Evolutionary conservation across 2,113 vertebrate species (phyloP).

Genomic region (Albula goreensis): DNA sequence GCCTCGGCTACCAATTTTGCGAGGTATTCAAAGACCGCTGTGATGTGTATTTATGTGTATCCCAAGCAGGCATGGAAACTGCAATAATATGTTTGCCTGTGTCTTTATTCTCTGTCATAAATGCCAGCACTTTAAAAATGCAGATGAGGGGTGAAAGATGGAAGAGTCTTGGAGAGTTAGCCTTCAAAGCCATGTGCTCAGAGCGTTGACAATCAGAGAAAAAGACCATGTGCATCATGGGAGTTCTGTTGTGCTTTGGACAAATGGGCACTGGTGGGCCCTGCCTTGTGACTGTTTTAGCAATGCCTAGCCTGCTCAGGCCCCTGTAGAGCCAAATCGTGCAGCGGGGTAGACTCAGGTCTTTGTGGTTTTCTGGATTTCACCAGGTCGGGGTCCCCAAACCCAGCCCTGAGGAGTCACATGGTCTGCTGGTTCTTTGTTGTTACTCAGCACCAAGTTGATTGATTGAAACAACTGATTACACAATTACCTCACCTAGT

Average conservation of each 20-base stretch:
- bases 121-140: conserved; percentile 54
- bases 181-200: conserved; percentile 72
- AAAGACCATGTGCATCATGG: conserved; percentile 65
- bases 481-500: neutral
- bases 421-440: neutral
- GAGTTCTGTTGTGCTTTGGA: conserved; percentile 49
- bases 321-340: neutral
- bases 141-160: conserved; percentile 35
- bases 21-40: conserved; percentile 37
- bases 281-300: conserved; percentile 45
- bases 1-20: neutral
- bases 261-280: conserved; percentile 59
- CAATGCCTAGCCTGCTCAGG: neutral
- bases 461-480: neutral
- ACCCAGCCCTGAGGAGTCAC: neutral
- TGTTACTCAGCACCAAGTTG: neutral
- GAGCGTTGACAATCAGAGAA: conserved; percentile 77
- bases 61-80: neutral
- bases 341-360: neutral
- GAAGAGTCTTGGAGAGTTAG: conserved; percentile 26
- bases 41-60: conserved; percentile 22
- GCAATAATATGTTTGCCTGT: conserved; percentile 53
- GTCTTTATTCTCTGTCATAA: neutral
- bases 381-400: neutral
- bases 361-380: neutral